phyloP scores from a whole-genome alignment of 2,888 invertebrate species.

The Dromius quadrimaculatus region DNA sequence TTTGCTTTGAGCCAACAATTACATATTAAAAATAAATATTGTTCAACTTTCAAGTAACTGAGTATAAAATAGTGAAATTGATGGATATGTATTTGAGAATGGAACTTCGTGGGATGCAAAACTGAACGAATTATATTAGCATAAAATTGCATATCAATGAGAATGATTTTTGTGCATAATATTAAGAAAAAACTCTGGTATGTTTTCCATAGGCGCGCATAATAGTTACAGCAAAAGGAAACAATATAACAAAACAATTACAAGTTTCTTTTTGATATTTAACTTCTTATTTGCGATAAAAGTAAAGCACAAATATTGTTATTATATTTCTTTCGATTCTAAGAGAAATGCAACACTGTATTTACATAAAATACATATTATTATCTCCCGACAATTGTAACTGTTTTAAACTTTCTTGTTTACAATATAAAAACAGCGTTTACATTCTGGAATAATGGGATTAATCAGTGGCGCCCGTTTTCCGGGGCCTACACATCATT shows the following conservation, averaged over 20 bases:
- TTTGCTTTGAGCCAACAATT: no score
- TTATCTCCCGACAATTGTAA: background rate
- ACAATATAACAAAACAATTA: background rate
- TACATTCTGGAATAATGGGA: constrained; percentile 5
- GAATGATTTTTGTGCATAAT: background rate
- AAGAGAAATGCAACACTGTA: background rate
- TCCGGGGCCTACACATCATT: background rate
- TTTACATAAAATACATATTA: constrained; percentile 13
- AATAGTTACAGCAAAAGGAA: background rate
- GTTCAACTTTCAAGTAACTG: no score
- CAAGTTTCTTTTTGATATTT: background rate
- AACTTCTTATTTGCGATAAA: no score
- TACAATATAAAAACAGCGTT: background rate
- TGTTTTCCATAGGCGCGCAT: background rate
- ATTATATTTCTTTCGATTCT: background rate
- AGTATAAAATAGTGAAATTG: no score
- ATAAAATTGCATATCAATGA: constrained; percentile 21
- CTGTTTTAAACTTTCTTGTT: constrained; percentile 6
- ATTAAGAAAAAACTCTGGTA: constrained; percentile 5
- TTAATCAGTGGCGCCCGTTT: background rate
- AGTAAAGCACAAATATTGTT: constrained; percentile 1
- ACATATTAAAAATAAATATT: no score
- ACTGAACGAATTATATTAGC: constrained; percentile 19
- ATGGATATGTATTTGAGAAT: no score
- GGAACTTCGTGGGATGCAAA: background rate